Base-by-base conservation (phyloP, 2,113 vertebrate species). In the Cranoglanis bouderius region DNA sequence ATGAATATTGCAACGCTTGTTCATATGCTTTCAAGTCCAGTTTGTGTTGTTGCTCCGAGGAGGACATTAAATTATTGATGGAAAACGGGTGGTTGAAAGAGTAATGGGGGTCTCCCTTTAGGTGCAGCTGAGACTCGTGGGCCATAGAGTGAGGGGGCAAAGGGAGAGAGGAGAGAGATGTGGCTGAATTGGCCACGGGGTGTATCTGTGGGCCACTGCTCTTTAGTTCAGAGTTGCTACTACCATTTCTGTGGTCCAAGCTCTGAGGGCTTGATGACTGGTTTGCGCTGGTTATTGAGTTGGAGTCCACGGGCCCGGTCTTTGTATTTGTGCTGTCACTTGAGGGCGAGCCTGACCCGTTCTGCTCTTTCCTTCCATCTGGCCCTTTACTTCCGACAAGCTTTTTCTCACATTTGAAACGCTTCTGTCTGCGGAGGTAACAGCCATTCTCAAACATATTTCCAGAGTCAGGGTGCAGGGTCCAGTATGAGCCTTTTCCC, bases 371-470 rank as follows among this genome's bases (percentile, higher is more conserved):
- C 89, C 94, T 93, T n/a, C 93, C 93, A 1, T 96, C 96, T 2
- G 91, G 46, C 21, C 95, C 92, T 90, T 98, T 98, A 4, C 89
- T 90, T 0, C 93, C 92, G 0, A 93, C 92, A 61, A 93, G 88
- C 87, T 97, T 97, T 93, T 97, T 98, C 61, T 99, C 98, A 3
- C 98, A 99, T 91, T 99, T 99, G 94, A 99, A 99, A 92, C 98
- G 97, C 93, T 99, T 99, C 95, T 99, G 98, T 82, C 98, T 96
- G 19, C 98, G 97, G 90, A 99, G 93, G 95, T 99, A 99, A 93
- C 98, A 99, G 93, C 98, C 98, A 2, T 99, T 99, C 93, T 99
- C 98, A 10, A 99, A 99, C 98, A 99, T 99, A 96, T 99, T 99
- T 86, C 98, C 98, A 0, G 98, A 99, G 94, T 99, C 98, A 0